phyloP scores from a whole-genome alignment of 2,888 invertebrate genomes.

The Leptarthrus brevirostris region DNA sequence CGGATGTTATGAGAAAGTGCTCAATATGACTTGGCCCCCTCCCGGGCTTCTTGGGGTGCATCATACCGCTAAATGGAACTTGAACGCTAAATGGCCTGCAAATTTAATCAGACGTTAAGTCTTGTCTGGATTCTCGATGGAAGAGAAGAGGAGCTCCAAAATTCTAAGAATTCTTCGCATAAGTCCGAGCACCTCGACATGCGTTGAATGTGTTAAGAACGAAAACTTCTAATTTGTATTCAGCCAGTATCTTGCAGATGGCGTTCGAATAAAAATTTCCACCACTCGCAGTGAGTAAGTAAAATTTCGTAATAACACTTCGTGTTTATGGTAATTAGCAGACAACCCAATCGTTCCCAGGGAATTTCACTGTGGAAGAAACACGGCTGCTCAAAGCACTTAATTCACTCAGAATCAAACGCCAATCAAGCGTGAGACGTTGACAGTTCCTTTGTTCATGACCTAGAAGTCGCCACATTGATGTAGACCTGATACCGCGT shows the following conservation, averaged over 20 bases:
- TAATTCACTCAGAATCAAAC: conserved; percentile 43
- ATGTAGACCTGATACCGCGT: conserved; percentile 6
- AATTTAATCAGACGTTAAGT: conserved; percentile 25
- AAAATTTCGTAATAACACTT: conserved; percentile 44
- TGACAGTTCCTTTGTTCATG: conserved; percentile 48
- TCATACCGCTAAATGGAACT: neutral
- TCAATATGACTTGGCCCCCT: neutral
- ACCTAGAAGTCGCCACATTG: conserved; percentile 41
- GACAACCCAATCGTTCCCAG: conserved; percentile 30
- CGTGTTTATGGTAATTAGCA: conserved; percentile 47
- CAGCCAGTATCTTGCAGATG: conserved; percentile 4
- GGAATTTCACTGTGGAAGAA: conserved; percentile 14
- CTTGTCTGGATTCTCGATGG: conserved; percentile 22
- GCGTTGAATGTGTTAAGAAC: conserved; percentile 38
- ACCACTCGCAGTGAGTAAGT: conserved; percentile 3
- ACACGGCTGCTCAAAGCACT: conserved; percentile 20
- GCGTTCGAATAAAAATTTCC: conserved; percentile 31
- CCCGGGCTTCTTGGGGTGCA: conserved; percentile 8
- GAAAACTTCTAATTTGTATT: conserved; percentile 40
- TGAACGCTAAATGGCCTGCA: neutral
- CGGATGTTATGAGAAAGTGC: conserved; percentile 50
- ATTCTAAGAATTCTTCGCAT: conserved; percentile 45
- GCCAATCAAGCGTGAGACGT: conserved; percentile 39
- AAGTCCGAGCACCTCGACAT: conserved; percentile 32
- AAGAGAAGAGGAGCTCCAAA: conserved; percentile 23